Base-by-base conservation (phyloP, 2,888 invertebrate genomes). In the Microplitis manilae region DNA sequence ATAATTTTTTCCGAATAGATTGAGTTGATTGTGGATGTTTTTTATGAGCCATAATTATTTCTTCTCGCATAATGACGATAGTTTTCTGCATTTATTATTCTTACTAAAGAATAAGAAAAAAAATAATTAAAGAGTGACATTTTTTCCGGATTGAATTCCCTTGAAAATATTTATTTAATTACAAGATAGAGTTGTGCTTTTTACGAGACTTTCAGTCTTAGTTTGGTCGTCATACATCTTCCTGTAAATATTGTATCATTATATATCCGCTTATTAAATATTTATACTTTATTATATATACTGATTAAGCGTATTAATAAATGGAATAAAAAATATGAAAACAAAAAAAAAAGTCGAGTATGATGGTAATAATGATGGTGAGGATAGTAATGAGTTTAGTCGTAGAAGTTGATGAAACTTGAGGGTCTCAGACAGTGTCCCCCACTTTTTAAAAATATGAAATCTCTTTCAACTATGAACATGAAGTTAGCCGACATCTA, bases 161-260 rank as follows among this genome's bases (percentile, higher is more conserved):
- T 30, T 30, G 4, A 30, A 30, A 30, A 2, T 30, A 30, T 4
- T 30, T 4, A 30, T 30, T 30, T 30, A 30, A 30, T 30, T 30
- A 30, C 30, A 30, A 30, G 30, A 30, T 59, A 39, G 65, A 68
- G 41, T 83, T 81, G 78, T 69, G 41, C 80, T 41, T 70, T 61
- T 79, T 62, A 75, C 75, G 70, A 70, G 76, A 79, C 41, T 74
- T 79, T 78, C 82, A 82, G 82, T 81, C 84, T 85, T 80, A 85
- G 83, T 85, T 82, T 76, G 79, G 84, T 84, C 81, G 80, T 83
- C 83, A 83, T 85, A 84, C 83, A 82, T 84, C 80, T 79, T 82
- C 81, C 85, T 89, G 89, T 89, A 88, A 81, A 89, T 89, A 89
- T 84, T 89, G 88, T 89, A 89, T 59, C 83, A 85, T 85, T 88